Base-by-base conservation (phyloP, 2,797 vertebrate genomes). In the Phrynocephalus forsythii region DNA sequence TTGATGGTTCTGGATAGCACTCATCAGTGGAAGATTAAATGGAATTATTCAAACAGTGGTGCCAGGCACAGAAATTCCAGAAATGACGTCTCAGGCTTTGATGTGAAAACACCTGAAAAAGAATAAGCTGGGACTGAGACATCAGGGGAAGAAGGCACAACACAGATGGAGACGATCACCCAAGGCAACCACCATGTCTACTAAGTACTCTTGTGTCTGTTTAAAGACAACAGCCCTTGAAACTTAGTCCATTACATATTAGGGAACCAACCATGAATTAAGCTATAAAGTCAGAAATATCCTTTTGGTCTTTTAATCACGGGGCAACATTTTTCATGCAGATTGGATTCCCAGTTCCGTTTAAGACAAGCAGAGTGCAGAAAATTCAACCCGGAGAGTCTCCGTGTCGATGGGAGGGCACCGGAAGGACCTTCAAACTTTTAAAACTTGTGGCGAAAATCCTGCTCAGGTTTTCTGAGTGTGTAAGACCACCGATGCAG, bases 1-100 rank as follows among this genome's bases (percentile, higher is more conserved):
- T 95, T 95, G 95, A 95, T 92, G 93, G 91, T 91, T 92, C 71
- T 84, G 85, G 89, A 82, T 87, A 87, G 82, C 66, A 76, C 78
- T 87, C 90, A 63, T 69, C 86, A 95, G 92, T 89, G 48, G 93
- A 85, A 95, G 94, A 94, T 95, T 69, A 95, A 95, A 95, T 50
- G 78, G 94, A 95, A 95, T 95, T 95, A 95, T 95, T 95, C 79
- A 95, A 93, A 93, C 83, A 50, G 93, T 24, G 87, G 91, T 89
- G 92, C 88, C 90, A 93, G 89, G 86, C 92, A 93, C 87, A 94
- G 95, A 95, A 91, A 95, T 94, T 38, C 95, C 85, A 0, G 85
- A 81, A 91, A 80, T 91, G 93, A 94, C 89, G 86, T 93, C 91
- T 93, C 90, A 87, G 85, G 10, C 94, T 95, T 94, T 94, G 95